phyloP scores from a whole-genome alignment of 2,888 invertebrate genomes.

The Andrena fulva region DNA sequence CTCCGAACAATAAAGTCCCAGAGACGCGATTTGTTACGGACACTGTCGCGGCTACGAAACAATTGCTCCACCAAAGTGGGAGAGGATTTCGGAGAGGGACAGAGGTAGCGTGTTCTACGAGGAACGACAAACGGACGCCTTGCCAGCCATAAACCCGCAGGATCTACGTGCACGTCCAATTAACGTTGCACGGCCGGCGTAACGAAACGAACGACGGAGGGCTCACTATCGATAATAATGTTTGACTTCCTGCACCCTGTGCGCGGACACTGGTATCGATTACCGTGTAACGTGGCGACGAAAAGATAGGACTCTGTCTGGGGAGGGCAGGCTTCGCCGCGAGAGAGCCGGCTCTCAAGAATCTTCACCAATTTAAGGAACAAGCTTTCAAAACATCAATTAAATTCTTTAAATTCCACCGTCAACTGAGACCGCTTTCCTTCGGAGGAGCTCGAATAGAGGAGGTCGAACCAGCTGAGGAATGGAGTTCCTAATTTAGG shows the following conservation, averaged over 20 bases:
- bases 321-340: not conserved
- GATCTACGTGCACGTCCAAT: slow-evolving; percentile 54
- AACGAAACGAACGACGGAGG: slow-evolving; percentile 43
- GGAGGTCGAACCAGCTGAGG: too few species aligned
- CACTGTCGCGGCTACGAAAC: slow-evolving; percentile 3
- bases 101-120: not conserved
- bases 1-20: slow-evolving; percentile 32
- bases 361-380: not conserved
- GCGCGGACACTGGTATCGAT: slow-evolving; percentile 52
- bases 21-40: slow-evolving; percentile 30
- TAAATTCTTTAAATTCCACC: not conserved
- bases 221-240: slow-evolving; percentile 63
- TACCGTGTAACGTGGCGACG: slow-evolving; percentile 37
- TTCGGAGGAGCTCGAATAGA: too few species aligned
- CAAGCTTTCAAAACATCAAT: not conserved
- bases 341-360: not conserved
- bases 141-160: slow-evolving; percentile 43
- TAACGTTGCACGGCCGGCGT: slow-evolving; percentile 47
- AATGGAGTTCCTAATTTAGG: too few species aligned
- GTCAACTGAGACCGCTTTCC: not conserved
- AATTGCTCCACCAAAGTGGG: slow-evolving; percentile 6
- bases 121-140: slow-evolving; percentile 24
- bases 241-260: slow-evolving; percentile 60
- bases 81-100: not conserved
- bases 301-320: slow-evolving; percentile 41